Base-by-base conservation (phyloP, 1,140 invertebrate species). In the Drosophila murphyi region DNA sequence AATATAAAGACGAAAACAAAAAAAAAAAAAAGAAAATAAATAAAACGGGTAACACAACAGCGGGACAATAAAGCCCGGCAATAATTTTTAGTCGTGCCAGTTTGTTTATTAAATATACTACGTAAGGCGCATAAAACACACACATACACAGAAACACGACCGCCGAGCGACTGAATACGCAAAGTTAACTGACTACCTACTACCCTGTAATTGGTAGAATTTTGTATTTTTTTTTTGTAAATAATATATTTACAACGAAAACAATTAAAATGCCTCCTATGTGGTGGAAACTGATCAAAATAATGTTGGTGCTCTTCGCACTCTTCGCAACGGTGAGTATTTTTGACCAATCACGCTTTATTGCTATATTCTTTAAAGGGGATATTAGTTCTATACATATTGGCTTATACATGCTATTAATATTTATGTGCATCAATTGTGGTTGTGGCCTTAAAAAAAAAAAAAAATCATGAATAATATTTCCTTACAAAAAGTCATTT, bases 101-200 rank as follows among this genome's bases (percentile, higher is more conserved):
- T 89, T 83, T 89, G 85, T 88, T 88, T 83, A 83, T 80, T 83
- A 80, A 75, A 77, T 69, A 86, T 78, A 83, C 65, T 74, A 80
- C 55, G 48, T 70, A 74, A 69, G 68, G 29, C 72, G 37, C 77
- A 85, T 70, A 79, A 85, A 64, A 71, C n/a, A 48, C 39, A 56
- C 32, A 48, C 7, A 47, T 37, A 69, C 57, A 55, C 43, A 50
- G 52, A 67, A 3, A 4, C 28, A 64, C n/a, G 4, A 8, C 10
- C 12, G 20, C 29, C 61, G 61, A 20, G 52, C 39, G 51, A n/a
- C 8, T 31, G 41, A 45, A 35, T 4, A 31, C 28, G 35, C 3
- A 29, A 20, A 45, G 20, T 20, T 20, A 20, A 37, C 35, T 4
- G 60, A 71, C 72, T 45, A n/a, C 8, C 61, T 43, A 37, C 37